These are phyloP conservation scores for Thereva nobilitata DNA, from an alignment of 2,888 invertebrate species.

Conservation along the genomic window DNA sequence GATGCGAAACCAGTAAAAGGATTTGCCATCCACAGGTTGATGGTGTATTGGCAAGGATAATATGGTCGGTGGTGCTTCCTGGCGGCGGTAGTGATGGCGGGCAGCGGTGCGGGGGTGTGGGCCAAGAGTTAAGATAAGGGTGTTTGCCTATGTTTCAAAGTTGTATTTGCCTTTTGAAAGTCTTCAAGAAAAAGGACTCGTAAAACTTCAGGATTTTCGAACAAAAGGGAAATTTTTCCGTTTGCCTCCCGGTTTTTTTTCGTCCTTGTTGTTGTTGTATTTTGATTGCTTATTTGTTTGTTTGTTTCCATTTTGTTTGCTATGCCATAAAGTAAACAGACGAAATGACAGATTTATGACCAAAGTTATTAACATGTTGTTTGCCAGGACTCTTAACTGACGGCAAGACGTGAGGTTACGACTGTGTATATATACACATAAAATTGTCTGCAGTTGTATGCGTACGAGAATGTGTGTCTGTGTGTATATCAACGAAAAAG, in stretches of 20 bases:
- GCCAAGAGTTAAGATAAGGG: not conserved
- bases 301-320: constrained; percentile 28
- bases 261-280: not conserved
- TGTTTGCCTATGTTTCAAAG: not conserved
- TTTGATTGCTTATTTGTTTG: constrained; percentile 31
- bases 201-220: constrained; percentile 1
- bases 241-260: not conserved
- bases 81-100: not conserved
- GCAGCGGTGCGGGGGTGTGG: not conserved
- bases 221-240: constrained; percentile 5
- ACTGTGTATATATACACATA: no score
- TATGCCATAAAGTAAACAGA: constrained; percentile 30
- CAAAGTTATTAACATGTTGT: constrained; percentile 35
- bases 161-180: constrained; percentile 14
- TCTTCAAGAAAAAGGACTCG: constrained; percentile 10
- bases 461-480: no score
- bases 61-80: not conserved
- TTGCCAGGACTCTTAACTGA: not conserved
- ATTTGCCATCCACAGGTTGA: constrained; percentile 5
- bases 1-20: constrained; percentile 2
- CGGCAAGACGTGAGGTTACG: no score
- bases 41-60: constrained; percentile 6
- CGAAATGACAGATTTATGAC: constrained; percentile 31
- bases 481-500: no score
- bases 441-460: no score